Conservation (phyloP, 2,797 vertebrate species). For the Tympanoctomys barrerae region DNA sequence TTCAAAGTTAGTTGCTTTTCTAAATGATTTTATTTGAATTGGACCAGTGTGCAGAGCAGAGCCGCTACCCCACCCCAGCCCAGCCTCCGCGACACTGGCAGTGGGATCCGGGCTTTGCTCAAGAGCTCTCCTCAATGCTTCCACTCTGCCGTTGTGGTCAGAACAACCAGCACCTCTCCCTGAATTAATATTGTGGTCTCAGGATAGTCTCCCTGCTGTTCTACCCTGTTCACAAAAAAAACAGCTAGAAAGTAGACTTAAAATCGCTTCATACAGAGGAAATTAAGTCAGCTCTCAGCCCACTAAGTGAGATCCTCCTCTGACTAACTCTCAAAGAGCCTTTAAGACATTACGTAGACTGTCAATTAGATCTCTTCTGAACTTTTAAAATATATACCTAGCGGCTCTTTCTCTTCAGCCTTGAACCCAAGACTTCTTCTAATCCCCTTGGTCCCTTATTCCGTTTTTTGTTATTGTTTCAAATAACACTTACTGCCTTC, state of each 20-base stretch:
- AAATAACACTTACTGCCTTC: not conserved
- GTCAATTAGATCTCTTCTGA: not conserved
- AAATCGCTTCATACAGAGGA: not conserved
- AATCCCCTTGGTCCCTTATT: not conserved
- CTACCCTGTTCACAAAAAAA: not conserved
- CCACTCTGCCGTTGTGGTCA: not conserved
- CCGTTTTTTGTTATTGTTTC: not conserved
- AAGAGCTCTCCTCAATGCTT: not conserved
- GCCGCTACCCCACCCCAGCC: not conserved
- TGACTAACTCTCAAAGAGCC: not conserved
- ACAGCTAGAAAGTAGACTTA: not conserved
- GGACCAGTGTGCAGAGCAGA: not conserved
- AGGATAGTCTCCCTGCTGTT: not conserved
- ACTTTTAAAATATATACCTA: not conserved
- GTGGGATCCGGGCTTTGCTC: not conserved
- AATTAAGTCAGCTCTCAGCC: not conserved
- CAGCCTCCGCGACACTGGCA: not conserved
- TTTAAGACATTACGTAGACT: not conserved
- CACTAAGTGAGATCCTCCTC: not conserved
- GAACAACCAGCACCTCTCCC: not conserved
- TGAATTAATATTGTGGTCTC: not conserved
- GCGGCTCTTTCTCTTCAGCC: not conserved
- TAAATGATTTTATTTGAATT: slow-evolving; percentile 3
- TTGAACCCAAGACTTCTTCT: not conserved
- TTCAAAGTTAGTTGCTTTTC: slow-evolving; percentile 44